These are phyloP conservation scores for Eupithecia subfuscata DNA, from an alignment of 2,888 invertebrate species.

Conservation along the genomic window DNA sequence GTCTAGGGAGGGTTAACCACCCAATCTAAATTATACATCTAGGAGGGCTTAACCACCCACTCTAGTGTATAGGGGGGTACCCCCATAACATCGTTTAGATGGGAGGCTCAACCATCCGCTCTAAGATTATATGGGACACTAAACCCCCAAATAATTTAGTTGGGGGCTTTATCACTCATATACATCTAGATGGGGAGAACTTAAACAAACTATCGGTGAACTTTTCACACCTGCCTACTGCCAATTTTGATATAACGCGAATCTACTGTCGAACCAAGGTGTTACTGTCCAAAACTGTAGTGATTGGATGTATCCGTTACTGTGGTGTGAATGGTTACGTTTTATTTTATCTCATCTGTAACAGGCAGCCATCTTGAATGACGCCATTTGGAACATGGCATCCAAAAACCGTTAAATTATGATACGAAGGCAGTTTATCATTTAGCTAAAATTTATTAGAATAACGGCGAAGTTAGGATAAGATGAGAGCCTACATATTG, in stretches of 20 bases:
- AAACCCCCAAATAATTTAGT: not conserved
- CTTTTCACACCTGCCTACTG: constrained; percentile 30
- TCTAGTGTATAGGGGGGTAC: not conserved
- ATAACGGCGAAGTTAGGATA: constrained; percentile 63
- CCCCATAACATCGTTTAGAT: not conserved
- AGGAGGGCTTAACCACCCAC: not conserved
- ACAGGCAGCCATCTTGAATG: constrained; percentile 14
- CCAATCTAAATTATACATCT: not conserved
- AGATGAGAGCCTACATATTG: constrained; percentile 62
- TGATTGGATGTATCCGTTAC: constrained; percentile 23
- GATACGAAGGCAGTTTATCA: constrained; percentile 43
- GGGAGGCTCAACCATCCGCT: not conserved
- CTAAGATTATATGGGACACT: not conserved
- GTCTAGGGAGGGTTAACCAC: not conserved
- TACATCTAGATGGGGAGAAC: not conserved
- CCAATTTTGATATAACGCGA: constrained; percentile 28
- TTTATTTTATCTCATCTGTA: constrained; percentile 10
- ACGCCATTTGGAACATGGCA: constrained; percentile 16
- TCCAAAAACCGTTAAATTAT: constrained; percentile 12
- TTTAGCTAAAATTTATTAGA: constrained; percentile 76
- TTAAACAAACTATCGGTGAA: not conserved
- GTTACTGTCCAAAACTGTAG: constrained; percentile 20
- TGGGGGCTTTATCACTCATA: not conserved
- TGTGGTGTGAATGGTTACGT: constrained; percentile 22
- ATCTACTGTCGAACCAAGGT: constrained; percentile 3